phyloP scores from a whole-genome alignment of 2,113 vertebrate genomes.

The Cebidichthys violaceus region DNA sequence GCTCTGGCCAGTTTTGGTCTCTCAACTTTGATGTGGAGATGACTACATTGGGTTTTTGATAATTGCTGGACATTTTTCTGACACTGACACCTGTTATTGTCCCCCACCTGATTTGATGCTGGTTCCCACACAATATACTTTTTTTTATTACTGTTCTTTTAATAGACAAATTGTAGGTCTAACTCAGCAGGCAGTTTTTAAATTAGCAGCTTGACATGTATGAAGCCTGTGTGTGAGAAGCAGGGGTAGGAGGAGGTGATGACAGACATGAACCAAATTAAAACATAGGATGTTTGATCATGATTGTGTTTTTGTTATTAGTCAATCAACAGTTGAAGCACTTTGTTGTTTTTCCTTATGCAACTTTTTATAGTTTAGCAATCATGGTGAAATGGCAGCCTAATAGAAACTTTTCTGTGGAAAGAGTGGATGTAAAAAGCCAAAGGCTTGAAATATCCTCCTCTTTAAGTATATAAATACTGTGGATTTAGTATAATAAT shows the following conservation, averaged over 20 bases:
- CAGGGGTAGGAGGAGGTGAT: not conserved
- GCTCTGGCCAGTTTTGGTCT: slow-evolving; percentile 75
- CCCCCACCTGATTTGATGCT: slow-evolving; percentile 50
- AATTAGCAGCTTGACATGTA: slow-evolving; percentile 50
- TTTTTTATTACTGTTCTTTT: slow-evolving; percentile 47
- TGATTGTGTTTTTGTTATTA: not conserved
- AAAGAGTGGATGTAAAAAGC: not conserved
- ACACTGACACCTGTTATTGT: slow-evolving; percentile 63
- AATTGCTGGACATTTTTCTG: slow-evolving; percentile 63
- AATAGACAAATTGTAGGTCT: slow-evolving; percentile 59
- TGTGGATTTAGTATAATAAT: not conserved
- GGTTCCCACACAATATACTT: slow-evolving; percentile 50
- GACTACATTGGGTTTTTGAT: slow-evolving; percentile 52
- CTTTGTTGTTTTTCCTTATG: not conserved
- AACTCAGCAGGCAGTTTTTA: slow-evolving; percentile 60
- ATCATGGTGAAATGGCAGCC: slow-evolving; percentile 6
- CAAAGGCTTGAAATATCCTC: not conserved
- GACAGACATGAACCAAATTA: slow-evolving; percentile 10
- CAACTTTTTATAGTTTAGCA: slow-evolving; percentile 2
- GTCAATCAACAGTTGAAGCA: not conserved
- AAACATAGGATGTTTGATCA: slow-evolving; percentile 2
- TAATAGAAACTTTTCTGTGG: not conserved
- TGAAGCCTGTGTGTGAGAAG: slow-evolving; percentile 25
- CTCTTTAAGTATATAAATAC: not conserved
- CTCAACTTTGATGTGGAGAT: slow-evolving; percentile 74